Conservation (phyloP, 2,888 invertebrate genomes). For the Pammene aurita region DNA sequence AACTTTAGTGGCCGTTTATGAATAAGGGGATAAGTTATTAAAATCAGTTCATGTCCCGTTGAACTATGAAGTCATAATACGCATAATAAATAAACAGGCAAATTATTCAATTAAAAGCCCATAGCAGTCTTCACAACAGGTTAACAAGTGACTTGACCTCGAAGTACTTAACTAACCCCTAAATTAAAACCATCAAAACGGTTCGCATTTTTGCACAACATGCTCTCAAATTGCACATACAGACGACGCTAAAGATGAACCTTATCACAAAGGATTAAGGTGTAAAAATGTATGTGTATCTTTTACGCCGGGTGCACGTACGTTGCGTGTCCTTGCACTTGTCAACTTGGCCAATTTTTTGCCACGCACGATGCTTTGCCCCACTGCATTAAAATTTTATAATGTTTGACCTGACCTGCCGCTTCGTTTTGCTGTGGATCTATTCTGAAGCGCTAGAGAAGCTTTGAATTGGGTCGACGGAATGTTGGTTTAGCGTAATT, state of each 20-base stretch:
- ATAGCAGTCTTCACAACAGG: not conserved
- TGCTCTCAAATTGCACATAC: constrained; percentile 21
- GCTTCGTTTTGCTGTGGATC: not conserved
- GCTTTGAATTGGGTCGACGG: not conserved
- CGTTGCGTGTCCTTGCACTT: constrained; percentile 21
- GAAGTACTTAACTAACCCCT: not conserved
- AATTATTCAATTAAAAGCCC: not conserved
- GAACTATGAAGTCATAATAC: too few species aligned
- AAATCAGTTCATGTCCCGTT: too few species aligned
- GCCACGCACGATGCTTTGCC: not conserved
- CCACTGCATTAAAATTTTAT: not conserved
- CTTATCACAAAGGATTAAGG: too few species aligned
- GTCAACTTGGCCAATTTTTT: constrained; percentile 8
- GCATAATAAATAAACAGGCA: not conserved
- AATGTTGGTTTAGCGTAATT: too few species aligned
- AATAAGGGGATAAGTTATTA: too few species aligned
- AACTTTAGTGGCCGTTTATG: too few species aligned
- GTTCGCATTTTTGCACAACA: constrained; percentile 11
- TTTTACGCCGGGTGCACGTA: too few species aligned
- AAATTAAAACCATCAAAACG: not conserved
- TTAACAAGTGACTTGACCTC: constrained; percentile 12
- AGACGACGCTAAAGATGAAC: too few species aligned
- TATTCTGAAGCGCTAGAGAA: not conserved
- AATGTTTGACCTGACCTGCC: constrained; percentile 8
- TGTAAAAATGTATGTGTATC: too few species aligned